A percentile compares a stretch with the other conserved stretches of the same genome.
Conservation (phyloP, 2,888 invertebrate species). For the Steinernema carpocapsae region DNA sequence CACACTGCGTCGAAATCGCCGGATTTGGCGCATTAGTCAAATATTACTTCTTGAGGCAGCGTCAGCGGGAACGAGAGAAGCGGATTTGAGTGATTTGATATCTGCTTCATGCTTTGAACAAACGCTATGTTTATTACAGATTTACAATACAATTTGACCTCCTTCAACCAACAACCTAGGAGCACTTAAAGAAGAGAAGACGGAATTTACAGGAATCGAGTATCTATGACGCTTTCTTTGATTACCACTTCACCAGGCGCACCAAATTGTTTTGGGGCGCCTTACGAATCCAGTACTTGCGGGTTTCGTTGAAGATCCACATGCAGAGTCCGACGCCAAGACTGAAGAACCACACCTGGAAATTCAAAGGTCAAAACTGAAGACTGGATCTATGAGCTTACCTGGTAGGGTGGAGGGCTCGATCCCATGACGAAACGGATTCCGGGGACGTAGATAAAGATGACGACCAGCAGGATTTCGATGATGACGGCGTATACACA, state of each 20-base stretch:
- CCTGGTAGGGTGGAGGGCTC: constrained; percentile 53
- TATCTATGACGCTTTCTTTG: background rate
- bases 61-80: too few species aligned
- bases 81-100: too few species aligned
- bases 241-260: constrained; percentile 54
- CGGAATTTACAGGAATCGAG: constrained; percentile 30
- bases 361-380: background rate
- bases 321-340: constrained; percentile 52
- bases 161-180: constrained; percentile 16
- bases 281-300: constrained; percentile 48
- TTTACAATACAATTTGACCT: background rate
- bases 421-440: constrained; percentile 53
- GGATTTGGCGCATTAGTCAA: too few species aligned
- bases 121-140: background rate
- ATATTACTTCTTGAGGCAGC: too few species aligned
- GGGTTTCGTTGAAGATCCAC: constrained; percentile 54
- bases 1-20: too few species aligned
- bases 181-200: background rate
- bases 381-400: constrained; percentile 10
- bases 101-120: too few species aligned
- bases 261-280: constrained; percentile 46
- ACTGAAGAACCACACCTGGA: constrained; percentile 52
- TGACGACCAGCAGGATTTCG: constrained; percentile 52
- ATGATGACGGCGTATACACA: constrained; percentile 50
- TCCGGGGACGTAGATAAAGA: constrained; percentile 57